Percentiles rank a stretch among this genome's conserved stretches.
Evolutionary conservation across 2,797 vertebrate species (phyloP).

Genomic region (Lagocephalus sceleratus): DNA sequence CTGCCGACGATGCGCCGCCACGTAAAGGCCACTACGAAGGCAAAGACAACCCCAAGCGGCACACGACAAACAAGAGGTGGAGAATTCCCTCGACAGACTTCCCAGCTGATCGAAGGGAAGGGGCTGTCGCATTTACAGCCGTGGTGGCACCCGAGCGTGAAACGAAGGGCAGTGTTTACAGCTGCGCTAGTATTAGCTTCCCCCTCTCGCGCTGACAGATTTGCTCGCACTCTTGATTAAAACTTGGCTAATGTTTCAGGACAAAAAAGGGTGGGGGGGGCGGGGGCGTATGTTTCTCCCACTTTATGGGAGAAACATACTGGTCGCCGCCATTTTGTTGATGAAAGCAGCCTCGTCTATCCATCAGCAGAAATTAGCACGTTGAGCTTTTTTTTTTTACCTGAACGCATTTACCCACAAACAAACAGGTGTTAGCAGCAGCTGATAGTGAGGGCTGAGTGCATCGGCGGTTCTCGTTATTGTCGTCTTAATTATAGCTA

Average conservation of each 20-base stretch:
- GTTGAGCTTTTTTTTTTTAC: conserved; percentile 25
- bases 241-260: too few relatives aligned
- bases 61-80: conserved; percentile 21
- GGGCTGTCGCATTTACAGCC: too few relatives aligned
- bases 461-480: conserved; percentile 28
- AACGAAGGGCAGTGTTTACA: too few relatives aligned
- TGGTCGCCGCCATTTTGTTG: conserved; percentile 36
- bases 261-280: not conserved
- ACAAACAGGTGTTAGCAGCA: conserved; percentile 65
- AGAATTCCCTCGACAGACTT: not conserved
- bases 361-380: conserved; percentile 31
- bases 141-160: too few relatives aligned
- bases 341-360: conserved; percentile 39
- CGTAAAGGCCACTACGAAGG: conserved; percentile 62
- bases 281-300: conserved; percentile 9
- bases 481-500: conserved; percentile 52
- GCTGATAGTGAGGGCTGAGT: conserved; percentile 36
- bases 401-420: conserved; percentile 32
- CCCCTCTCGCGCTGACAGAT: too few relatives aligned
- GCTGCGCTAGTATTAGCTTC: too few relatives aligned
- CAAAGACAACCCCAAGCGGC: conserved; percentile 30
- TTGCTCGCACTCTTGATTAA: too few relatives aligned
- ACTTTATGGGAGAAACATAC: too few relatives aligned
- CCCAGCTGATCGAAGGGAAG: too few relatives aligned
- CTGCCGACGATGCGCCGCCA: conserved; percentile 37